Evolutionary conservation across 1,140 invertebrate species (phyloP), one percentile per base, ranked within the genome.

Genomic region (Drosophila pallidifrons): DNA sequence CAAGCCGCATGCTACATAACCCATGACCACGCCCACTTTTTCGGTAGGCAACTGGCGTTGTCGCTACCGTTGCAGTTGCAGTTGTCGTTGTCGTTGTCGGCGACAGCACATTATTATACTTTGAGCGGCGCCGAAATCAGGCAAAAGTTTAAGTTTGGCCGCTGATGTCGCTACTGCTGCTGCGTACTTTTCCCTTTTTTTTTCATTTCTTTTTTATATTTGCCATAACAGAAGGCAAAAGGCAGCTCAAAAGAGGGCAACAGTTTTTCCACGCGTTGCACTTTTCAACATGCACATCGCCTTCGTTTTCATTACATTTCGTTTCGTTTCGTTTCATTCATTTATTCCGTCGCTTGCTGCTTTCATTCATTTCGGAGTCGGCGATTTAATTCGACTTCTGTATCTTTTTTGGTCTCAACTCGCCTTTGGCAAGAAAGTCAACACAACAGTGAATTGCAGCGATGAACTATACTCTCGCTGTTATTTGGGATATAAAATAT

Each of bases 361-460:
- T 63, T 79, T 77, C 79, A 87, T 86, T 86, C 79, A 82, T 87
- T 87, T 87, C 75, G 83, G 77, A 88, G 76, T 87, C 60, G 73
- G 57, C 82, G 83, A 87, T 88, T 87, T 87, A 87, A 88, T 87
- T 87, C 82, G 72, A 60, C 75, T 86, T 38, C 38, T 63, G 28
- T 30, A 41, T 46, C 51, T 71, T 55, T 63, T 8, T 47, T 6
- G 38, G 28, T 41, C 63, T 51, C 13, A 38, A 47, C 58, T 55
- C 47, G 51, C 59, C 32, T 32, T 58, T 73, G 16, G 58, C 57
- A 52, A 52, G 25, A 41, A 49, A 38, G 10, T 10, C 28, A 49
- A 46, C 46, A 38, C 49, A 41, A 43, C 35, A 13, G 15, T 13
- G 15, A 38, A n/a, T 16, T 13, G 25, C 1, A 0, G 25, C 1